A percentile compares a stretch with the other conserved stretches of the same genome.
Evolutionary conservation across 2,113 vertebrate genomes (phyloP).

Genomic region (Ammospiza caudacuta): DNA sequence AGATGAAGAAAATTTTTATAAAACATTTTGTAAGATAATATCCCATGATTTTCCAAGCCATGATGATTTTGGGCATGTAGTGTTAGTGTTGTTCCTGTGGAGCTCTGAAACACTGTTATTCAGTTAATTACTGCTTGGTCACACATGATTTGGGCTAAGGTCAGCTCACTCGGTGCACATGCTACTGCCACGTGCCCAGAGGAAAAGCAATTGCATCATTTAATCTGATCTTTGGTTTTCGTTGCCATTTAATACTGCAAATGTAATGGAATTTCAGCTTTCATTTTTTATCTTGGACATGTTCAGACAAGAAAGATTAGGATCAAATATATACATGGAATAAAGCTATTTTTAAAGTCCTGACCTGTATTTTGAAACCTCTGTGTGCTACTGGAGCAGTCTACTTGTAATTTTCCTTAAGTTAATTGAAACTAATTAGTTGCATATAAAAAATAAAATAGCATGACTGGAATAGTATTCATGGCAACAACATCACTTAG

Average conservation of each 20-base stretch:
- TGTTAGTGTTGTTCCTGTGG: neutral
- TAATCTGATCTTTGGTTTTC: slow-evolving; percentile 12
- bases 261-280: slow-evolving; percentile 30
- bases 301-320: slow-evolving; percentile 4
- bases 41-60: neutral
- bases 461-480: neutral
- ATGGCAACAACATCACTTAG: neutral
- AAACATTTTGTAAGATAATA: neutral
- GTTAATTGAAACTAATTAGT: neutral
- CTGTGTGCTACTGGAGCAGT: neutral
- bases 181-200: neutral
- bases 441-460: neutral
- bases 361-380: neutral
- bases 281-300: slow-evolving; percentile 19
- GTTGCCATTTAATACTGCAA: neutral
- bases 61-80: neutral
- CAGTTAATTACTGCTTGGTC: neutral
- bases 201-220: neutral
- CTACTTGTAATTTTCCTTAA: neutral
- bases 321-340: neutral
- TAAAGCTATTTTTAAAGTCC: neutral
- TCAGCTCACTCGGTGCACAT: neutral
- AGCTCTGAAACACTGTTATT: neutral
- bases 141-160: neutral
- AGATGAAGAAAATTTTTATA: neutral